phyloP scores from a whole-genome alignment of 2,113 vertebrate species.

The Copsychus sechellarum region DNA sequence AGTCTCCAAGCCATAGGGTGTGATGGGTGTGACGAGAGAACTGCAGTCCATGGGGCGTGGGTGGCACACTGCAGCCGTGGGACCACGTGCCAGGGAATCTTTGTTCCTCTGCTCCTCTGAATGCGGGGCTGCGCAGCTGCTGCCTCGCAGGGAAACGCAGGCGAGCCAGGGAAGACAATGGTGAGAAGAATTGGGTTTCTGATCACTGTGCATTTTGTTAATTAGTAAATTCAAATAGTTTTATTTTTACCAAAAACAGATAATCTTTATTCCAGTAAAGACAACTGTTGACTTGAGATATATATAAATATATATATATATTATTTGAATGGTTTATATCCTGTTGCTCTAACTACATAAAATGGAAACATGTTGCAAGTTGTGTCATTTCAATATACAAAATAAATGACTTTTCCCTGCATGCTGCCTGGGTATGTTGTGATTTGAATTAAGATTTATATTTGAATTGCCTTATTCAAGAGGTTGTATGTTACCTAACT shows the following conservation, averaged over 20 bases:
- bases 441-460: slow-evolving; percentile 73
- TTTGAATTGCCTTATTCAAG: slow-evolving; percentile 69
- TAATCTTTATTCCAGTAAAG: slow-evolving; percentile 69
- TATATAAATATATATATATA: slow-evolving; percentile 29
- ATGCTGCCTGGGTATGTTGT: slow-evolving; percentile 83
- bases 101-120: neutral
- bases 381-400: slow-evolving; percentile 73
- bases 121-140: slow-evolving; percentile 21
- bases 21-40: neutral
- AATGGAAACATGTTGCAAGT: slow-evolving; percentile 72
- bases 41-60: neutral
- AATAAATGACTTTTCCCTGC: slow-evolving; percentile 81
- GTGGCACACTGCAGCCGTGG: slow-evolving; percentile 38
- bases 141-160: slow-evolving; percentile 22
- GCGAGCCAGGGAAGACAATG: slow-evolving; percentile 40
- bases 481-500: slow-evolving; percentile 72
- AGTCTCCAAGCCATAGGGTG: slow-evolving; percentile 39
- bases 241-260: slow-evolving; percentile 76
- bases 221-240: slow-evolving; percentile 75
- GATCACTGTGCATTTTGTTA: slow-evolving; percentile 84
- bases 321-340: slow-evolving; percentile 73
- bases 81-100: neutral
- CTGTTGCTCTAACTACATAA: slow-evolving; percentile 70
- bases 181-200: slow-evolving; percentile 69
- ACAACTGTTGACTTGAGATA: slow-evolving; percentile 64